A percentile compares a stretch with the other conserved stretches of the same genome.
These are phyloP conservation scores for Eubucco bourcierii DNA, from an alignment of 2,113 vertebrate species.

Conservation along the genomic window DNA sequence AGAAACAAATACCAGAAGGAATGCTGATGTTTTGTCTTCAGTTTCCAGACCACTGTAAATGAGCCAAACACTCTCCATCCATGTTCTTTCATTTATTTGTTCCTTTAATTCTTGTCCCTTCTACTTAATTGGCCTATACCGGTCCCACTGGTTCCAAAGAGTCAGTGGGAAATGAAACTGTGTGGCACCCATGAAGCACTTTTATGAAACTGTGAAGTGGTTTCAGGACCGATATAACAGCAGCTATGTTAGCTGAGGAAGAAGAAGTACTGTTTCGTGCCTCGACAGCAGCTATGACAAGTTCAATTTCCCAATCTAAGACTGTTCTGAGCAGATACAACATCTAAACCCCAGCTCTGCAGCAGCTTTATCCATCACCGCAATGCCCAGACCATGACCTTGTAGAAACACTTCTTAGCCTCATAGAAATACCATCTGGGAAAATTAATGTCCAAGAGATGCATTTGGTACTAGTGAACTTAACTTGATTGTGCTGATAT, in stretches of 20 bases:
- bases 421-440: neutral
- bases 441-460: neutral
- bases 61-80: neutral
- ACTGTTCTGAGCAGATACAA: neutral
- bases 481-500: neutral
- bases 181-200: neutral
- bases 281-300: neutral
- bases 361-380: neutral
- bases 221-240: neutral
- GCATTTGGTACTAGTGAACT: neutral
- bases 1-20: constrained; percentile 14
- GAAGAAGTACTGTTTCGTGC: neutral
- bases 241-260: neutral
- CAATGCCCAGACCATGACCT: neutral
- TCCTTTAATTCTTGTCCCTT: neutral
- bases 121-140: neutral
- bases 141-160: neutral
- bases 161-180: neutral
- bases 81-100: neutral
- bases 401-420: neutral
- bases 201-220: neutral
- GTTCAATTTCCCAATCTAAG: neutral
- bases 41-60: neutral
- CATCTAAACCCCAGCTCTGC: neutral
- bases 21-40: neutral